These are phyloP conservation scores for Gibbula magus DNA, from an alignment of 2,888 invertebrate genomes.

Conservation along the genomic window DNA sequence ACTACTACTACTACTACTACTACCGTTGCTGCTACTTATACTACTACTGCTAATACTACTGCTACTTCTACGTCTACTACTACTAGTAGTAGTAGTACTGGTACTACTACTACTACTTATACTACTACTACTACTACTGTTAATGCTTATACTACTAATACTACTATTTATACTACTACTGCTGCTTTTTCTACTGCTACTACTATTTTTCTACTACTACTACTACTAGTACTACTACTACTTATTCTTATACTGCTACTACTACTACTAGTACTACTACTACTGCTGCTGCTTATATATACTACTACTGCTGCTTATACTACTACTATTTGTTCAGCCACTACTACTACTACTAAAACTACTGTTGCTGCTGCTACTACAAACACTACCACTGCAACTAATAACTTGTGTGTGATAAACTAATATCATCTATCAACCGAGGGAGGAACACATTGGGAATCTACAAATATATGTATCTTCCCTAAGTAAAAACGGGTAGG, in stretches of 20 bases:
- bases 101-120: background rate
- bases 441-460: too few relatives aligned
- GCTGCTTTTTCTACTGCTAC: background rate
- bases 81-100: background rate
- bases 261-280: background rate
- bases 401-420: too few relatives aligned
- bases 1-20: background rate
- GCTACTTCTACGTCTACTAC: background rate
- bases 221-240: background rate
- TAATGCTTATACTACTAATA: too few relatives aligned
- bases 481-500: too few relatives aligned
- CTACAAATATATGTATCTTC: too few relatives aligned
- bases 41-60: too few relatives aligned
- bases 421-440: too few relatives aligned
- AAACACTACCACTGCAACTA: too few relatives aligned
- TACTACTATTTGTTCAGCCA: too few relatives aligned
- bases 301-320: too few relatives aligned
- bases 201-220: background rate
- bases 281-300: background rate
- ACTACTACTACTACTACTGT: background rate
- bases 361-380: too few relatives aligned
- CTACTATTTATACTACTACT: background rate
- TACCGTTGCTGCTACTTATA: background rate
- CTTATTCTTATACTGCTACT: background rate
- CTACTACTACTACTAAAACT: too few relatives aligned